These are phyloP conservation scores for Drosophila anomalata DNA, from an alignment of 2,888 invertebrate genomes.

Conservation along the genomic window DNA sequence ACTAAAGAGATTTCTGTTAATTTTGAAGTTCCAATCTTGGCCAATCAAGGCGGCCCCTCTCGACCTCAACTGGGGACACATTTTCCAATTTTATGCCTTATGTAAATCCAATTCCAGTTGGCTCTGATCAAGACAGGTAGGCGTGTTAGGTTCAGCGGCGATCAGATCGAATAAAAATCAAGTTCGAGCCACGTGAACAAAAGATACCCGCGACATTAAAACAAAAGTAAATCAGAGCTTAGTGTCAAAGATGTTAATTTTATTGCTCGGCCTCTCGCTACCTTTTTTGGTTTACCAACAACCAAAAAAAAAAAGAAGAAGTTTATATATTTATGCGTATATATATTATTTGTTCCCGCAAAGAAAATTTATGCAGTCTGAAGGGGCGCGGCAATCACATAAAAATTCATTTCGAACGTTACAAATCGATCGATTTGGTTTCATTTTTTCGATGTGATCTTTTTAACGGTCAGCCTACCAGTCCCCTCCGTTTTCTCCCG, in stretches of 20 bases:
- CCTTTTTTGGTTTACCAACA: conserved; percentile 54
- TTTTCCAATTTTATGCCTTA: conserved; percentile 46
- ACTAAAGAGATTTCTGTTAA: conserved; percentile 16
- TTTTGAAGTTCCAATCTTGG: conserved; percentile 14
- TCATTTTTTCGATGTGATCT: conserved; percentile 52
- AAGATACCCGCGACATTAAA: conserved; percentile 76
- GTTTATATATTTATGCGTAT: background rate
- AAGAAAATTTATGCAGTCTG: conserved; percentile 58
- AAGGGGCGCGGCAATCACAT: conserved; percentile 68
- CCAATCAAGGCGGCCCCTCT: conserved; percentile 26
- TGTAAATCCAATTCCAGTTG: conserved; percentile 69
- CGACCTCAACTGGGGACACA: conserved; percentile 20
- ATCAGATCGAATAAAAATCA: conserved; percentile 57
- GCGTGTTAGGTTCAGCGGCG: conserved; percentile 60
- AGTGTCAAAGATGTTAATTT: conserved; percentile 79
- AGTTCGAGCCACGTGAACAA: conserved; percentile 58
- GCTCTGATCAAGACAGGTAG: conserved; percentile 56
- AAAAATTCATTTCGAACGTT: conserved; percentile 58
- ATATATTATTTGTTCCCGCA: conserved; percentile 13
- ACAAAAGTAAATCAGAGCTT: conserved; percentile 83
- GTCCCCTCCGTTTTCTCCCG: conserved; percentile 57
- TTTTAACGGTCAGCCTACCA: conserved; percentile 64
- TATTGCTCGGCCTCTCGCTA: conserved; percentile 63
- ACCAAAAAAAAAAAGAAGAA: background rate
- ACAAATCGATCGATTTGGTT: conserved; percentile 59